Evolutionary conservation across 1,140 invertebrate genomes (phyloP), one percentile per base, ranked within the genome.

Genomic region (Bombus soroeensis): DNA sequence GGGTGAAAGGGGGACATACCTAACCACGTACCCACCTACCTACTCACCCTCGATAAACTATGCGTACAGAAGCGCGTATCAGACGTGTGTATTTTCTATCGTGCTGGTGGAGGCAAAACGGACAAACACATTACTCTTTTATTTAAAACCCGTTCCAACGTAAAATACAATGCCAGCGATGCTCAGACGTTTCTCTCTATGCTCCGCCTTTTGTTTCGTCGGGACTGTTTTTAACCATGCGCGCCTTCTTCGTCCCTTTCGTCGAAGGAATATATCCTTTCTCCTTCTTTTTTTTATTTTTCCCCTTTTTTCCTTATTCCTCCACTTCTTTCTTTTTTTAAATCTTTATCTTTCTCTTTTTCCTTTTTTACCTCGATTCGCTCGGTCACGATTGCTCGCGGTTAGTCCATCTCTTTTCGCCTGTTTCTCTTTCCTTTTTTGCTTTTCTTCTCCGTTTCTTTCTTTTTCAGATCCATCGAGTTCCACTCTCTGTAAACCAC

Each of bases 41-140:
- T 84, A 74, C 86, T 89, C 86, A 47, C 85, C 88, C 83, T 86
- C 83, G 71, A 85, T 85, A 77, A 88, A 88, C 77, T 87, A 73
- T 85, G 81, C 85, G 81, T 85, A 85, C 53, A 85, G 53, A 79
- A 9, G 53, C 66, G 47, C 64, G 83, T 72, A 80, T 82, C 86
- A 80, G 75, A 74, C 68, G 82, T 86, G 79, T 90, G 88, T 90
- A 85, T 85, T 86, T 73, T 87, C 81, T 77, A 71, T 70, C 43
- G 41, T 12, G 28, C 39, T 43, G 66, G 83, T 59, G 70, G 79
- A 86, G 84, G 87, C 77, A 80, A 85, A 85, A 85, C 85, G 90
- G 90, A 89, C 93, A 90, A 94, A 92, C 91, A 93, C 92, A 93
- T 94, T 93, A 94, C 88, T 91, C 93, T 94, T 92, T 94, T 94